phyloP scores from a whole-genome alignment of 2,113 vertebrate genomes.

The Podiceps cristatus region DNA sequence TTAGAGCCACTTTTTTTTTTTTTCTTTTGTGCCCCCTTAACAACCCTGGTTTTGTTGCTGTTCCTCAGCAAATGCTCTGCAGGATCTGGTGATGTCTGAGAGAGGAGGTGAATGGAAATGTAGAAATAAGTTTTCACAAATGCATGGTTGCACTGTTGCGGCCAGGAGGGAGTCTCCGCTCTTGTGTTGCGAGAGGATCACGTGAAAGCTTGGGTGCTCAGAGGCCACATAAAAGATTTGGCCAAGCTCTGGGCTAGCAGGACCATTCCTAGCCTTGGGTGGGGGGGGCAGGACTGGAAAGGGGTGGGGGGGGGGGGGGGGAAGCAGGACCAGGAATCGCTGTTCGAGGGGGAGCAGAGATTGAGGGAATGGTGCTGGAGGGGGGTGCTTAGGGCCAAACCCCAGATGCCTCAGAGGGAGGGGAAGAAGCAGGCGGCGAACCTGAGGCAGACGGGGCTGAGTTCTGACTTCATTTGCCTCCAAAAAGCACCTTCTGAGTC shows the following conservation, averaged over 20 bases:
- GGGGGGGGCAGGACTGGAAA: too few relatives aligned
- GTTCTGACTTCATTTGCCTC: background rate
- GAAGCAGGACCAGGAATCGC: background rate
- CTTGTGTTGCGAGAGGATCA: rapidly evolving
- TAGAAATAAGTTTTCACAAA: background rate
- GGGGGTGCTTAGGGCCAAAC: background rate
- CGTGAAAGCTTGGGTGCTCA: background rate
- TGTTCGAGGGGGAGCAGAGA: rapidly evolving
- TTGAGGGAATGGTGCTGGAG: background rate
- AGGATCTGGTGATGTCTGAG: background rate
- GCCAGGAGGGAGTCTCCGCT: background rate
- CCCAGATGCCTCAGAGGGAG: background rate
- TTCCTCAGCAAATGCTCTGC: background rate
- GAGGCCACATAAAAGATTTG: background rate
- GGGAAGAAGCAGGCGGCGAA: background rate
- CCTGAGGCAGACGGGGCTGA: rapidly evolving
- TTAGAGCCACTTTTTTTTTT: background rate
- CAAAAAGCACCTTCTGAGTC: slow-evolving; percentile 3
- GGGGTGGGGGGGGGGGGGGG: too few relatives aligned
- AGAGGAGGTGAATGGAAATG: background rate
- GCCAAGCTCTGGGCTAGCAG: background rate
- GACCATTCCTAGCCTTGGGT: background rate
- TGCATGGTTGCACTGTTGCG: rapidly evolving
- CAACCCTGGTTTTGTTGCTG: background rate
- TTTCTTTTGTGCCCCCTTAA: background rate